Evolutionary conservation across 2,888 invertebrate species (phyloP).

Genomic region (Gryllus longicercus): DNA sequence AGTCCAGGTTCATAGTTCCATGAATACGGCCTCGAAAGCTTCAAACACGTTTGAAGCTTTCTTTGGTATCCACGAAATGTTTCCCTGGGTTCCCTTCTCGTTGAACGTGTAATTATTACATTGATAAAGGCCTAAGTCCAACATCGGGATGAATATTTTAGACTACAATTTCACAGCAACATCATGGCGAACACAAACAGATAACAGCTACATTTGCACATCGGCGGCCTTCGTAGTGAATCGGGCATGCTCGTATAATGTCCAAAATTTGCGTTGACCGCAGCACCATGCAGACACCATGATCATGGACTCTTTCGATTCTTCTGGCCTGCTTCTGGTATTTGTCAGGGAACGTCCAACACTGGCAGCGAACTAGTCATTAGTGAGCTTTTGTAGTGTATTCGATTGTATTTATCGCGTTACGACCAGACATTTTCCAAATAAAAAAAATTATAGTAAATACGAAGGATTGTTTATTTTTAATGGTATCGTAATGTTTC

Average conservation of each 20-base stretch:
- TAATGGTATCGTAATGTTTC: constrained; percentile 22
- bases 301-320: too few relatives aligned
- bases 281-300: too few relatives aligned
- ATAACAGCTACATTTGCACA: constrained; percentile 20
- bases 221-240: background rate
- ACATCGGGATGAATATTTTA: constrained; percentile 52
- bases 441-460: too few relatives aligned
- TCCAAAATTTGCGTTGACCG: background rate
- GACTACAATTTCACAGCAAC: constrained; percentile 46
- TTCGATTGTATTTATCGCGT: too few relatives aligned
- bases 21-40: constrained; percentile 89
- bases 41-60: constrained; percentile 92
- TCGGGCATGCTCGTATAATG: background rate
- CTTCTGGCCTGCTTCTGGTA: too few relatives aligned
- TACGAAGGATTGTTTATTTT: background rate
- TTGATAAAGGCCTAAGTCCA: constrained; percentile 51
- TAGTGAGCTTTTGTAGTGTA: too few relatives aligned
- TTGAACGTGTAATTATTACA: constrained; percentile 51
- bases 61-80: constrained; percentile 72
- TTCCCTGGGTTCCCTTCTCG: constrained; percentile 48
- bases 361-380: too few relatives aligned
- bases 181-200: constrained; percentile 45
- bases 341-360: too few relatives aligned
- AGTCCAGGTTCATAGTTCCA: constrained; percentile 99
- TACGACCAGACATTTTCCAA: too few relatives aligned